Conservation (phyloP, 2,113 vertebrate genomes). For the Eretmochelys imbricata region DNA sequence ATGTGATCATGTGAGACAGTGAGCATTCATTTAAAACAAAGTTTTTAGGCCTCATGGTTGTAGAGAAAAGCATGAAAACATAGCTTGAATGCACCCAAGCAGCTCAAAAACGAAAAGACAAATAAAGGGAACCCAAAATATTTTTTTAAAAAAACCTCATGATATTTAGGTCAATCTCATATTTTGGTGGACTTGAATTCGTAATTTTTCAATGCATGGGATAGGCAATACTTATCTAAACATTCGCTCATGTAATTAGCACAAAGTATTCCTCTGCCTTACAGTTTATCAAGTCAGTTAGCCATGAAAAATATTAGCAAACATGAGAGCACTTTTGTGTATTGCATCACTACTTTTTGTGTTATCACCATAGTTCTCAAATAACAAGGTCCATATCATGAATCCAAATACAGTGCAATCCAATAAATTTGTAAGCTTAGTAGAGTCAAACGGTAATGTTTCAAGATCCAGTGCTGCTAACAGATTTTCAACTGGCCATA, state of each 20-base stretch:
- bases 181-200: constrained; percentile 5
- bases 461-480: background rate
- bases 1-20: rapidly evolving
- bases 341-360: background rate
- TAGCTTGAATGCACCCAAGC: background rate
- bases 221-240: constrained; percentile 22
- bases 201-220: background rate
- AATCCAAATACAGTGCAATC: background rate
- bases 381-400: background rate
- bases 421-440: background rate
- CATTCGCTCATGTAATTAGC: background rate
- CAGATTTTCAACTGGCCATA: background rate
- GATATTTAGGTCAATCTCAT: background rate
- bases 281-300: background rate
- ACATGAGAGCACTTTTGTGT: background rate
- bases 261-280: constrained; percentile 23
- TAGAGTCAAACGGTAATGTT: background rate
- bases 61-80: background rate
- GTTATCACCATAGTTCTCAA: background rate
- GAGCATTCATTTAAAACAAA: background rate
- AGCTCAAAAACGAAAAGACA: background rate
- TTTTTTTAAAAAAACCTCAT: background rate
- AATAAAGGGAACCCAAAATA: background rate
- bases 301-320: constrained; percentile 11
- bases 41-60: background rate